Evolutionary conservation across 2,888 invertebrate species (phyloP).

Genomic region (Sarcophaga carnaria): DNA sequence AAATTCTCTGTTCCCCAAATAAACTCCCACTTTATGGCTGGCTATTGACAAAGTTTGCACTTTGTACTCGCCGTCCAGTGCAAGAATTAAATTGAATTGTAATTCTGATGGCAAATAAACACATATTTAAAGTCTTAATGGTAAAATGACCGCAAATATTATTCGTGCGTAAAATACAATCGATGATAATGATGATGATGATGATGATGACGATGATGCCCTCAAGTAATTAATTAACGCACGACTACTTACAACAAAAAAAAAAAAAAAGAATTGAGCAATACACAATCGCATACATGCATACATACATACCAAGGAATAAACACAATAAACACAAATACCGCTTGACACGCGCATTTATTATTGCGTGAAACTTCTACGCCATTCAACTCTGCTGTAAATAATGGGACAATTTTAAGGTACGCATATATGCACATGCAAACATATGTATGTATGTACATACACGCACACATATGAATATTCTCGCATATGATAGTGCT

Average conservation of each 20-base stretch:
- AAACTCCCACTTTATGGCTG: neutral
- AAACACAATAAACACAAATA: neutral
- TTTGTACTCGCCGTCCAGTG: constrained; percentile 22
- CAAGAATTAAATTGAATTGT: constrained; percentile 58
- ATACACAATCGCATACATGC: neutral
- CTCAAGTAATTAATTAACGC: constrained; percentile 75
- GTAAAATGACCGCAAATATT: constrained; percentile 83
- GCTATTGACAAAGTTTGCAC: neutral
- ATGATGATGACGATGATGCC: constrained; percentile 72
- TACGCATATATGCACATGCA: constrained; percentile 14
- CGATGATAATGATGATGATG: constrained; percentile 77
- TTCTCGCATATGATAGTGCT: neutral
- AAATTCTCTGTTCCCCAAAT: neutral
- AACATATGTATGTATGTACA: neutral
- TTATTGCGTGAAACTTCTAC: neutral
- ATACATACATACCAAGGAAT: neutral
- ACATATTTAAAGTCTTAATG: constrained; percentile 65
- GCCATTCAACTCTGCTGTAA: constrained; percentile 23
- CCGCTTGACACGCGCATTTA: constrained; percentile 12
- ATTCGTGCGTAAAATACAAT: constrained; percentile 87
- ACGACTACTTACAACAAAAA: constrained; percentile 65
- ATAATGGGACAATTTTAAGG: constrained; percentile 41
- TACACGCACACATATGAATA: constrained; percentile 21
- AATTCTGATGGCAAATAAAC: constrained; percentile 65
- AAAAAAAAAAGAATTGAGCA: neutral